Base-by-base conservation (phyloP, 2,113 vertebrate species). In the Strix aluco region DNA sequence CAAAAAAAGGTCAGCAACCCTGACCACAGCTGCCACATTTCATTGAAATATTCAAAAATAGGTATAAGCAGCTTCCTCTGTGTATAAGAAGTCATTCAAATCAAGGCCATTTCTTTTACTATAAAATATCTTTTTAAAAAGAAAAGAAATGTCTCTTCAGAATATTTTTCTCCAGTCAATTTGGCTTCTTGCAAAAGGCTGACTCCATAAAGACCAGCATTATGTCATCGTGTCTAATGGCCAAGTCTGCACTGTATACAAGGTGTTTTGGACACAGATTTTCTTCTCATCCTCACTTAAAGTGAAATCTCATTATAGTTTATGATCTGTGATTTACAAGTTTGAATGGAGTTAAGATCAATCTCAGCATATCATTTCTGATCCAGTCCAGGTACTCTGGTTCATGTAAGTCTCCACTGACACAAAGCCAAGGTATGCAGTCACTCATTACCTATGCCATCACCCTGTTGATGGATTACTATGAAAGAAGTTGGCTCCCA, bases 281-380 rank as follows among this genome's bases (percentile, higher is more conserved):
- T 93, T 91, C 86, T 86, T 88, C 83, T 92, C n/a, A 78, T 93
- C 86, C 59, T 88, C 70, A 85, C 40, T 90, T 80, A 34, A 58
- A 87, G 20, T 71, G 63, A 88, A 96, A 85, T 90, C 90, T 95
- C 90, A 92, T 94, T 96, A 95, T 51, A 90, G 66, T 95, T 96
- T 95, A 94, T 67, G 77, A 93, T 75, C 94, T 89, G 94, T 87
- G 95, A 96, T 91, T 97, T 94, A 96, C 86, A 49, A 95, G 94
- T 86, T 75, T 86, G 72, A 94, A 88, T 54, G 65, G 54, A 94
- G 29, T 71, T 88, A 86, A 88, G 23, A 84, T 94, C 77, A 75
- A 69, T 88, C 77, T 92, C 47, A 92, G 73, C 21, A 38, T 91
- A 93, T 78, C 38, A 59, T 90, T 88, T 87, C 81, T 92, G 81